Evolutionary conservation across 2,113 vertebrate genomes (phyloP), one percentile per base, ranked within the genome.

Genomic region (Sceloporus undulatus): DNA sequence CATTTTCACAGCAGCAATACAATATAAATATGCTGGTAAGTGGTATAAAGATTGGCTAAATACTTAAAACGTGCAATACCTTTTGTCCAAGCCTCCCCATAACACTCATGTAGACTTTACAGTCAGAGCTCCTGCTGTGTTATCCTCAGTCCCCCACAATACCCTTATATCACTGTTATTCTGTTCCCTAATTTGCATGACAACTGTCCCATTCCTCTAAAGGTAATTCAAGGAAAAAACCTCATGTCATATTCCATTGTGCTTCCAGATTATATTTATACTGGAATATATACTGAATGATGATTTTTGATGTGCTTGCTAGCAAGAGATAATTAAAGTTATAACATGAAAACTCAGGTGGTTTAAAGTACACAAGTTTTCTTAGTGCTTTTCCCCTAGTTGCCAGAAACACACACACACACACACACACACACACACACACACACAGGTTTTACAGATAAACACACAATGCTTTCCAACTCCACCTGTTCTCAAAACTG

Each of bases 11-110:
- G 34, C 71, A 86, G 29, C n/a, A 16, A 70, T 3, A 56, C 81
- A 90, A 52, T 91, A 90, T 42, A 2, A 83, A 87, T 87, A 3
- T 42, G 18, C 77, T 70, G 29, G 21, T n/a, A 38, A 11, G 23
- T 40, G 18, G 2, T 68, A 85, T 21, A 25, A 62, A 42, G 65
- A 56, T 14, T 27, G 6, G n/a, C 25, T 3, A 73, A 40, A 87
- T 23, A 9, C 5, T 71, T 79, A 23, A 19, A 34, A 56, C 3
- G 13, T 71, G 65, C 34, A 25, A 21, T 29, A 54, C 7, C 82
- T 83, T 3, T 7, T 62, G 18, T 76, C 13, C 77, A 54, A 18
- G 25, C 13, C 19, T 79, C 29, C 25, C 14, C n/a, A 34, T 27
- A 34, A 59, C 68, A 42, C 34, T 5, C n/a, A 81, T 81, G 65